Conservation (phyloP, 35 echinoderm and acorn worm genomes). For the Heliocidaris tuberculata region DNA sequence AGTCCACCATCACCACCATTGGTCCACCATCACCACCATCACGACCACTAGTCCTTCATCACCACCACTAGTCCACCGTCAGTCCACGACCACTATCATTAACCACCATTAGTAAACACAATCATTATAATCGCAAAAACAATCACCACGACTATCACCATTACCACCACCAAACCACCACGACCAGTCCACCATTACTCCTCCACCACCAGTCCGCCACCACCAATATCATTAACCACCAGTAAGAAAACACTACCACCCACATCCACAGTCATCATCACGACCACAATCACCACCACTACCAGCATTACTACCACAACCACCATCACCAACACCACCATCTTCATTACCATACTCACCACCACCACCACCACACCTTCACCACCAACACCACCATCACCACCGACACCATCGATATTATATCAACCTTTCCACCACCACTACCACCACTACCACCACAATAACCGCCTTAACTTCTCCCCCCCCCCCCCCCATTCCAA, state of each 20-base stretch:
- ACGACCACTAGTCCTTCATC: no score
- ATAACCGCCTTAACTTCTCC: no score
- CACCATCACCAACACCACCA: not conserved
- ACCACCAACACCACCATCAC: not conserved
- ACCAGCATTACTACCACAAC: not conserved
- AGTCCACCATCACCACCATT: no score
- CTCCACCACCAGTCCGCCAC: not conserved
- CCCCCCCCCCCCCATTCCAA: not conserved
- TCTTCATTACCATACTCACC: not conserved
- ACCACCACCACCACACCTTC: not conserved
- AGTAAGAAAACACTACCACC: not conserved
- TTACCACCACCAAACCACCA: not conserved
- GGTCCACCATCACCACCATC: no score
- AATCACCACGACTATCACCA: not conserved
- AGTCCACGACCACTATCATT: no score
- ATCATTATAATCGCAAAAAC: not conserved
- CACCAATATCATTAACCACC: not conserved
- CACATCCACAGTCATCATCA: not conserved
- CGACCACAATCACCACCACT: not conserved
- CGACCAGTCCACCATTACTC: not conserved
- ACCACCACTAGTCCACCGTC: no score
- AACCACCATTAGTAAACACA: not conserved
- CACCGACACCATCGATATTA: no score
- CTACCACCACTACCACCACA: not conserved
- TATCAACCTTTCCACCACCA: no score